Percentiles rank a stretch among this genome's conserved stretches.
Evolutionary conservation across 2,888 invertebrate genomes (phyloP).

Genomic region (Tanypteryx hageni): DNA sequence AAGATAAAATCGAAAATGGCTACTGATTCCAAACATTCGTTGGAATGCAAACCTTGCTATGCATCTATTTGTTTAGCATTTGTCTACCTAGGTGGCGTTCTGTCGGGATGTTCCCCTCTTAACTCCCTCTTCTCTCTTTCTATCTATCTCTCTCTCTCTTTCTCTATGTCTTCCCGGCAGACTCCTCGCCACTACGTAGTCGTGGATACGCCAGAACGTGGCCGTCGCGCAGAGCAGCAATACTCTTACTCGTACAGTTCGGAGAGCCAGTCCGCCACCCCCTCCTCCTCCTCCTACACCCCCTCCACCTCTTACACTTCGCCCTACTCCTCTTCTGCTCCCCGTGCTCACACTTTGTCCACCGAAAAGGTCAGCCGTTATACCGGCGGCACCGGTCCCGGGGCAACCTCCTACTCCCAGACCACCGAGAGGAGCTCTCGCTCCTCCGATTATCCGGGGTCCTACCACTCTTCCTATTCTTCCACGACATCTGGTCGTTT

Average conservation of each 20-base stretch:
- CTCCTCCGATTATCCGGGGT: constrained; percentile 82
- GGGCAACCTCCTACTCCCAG: constrained; percentile 81
- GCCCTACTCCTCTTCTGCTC: constrained; percentile 79
- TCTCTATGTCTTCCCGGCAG: constrained; percentile 74
- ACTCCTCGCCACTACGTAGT: constrained; percentile 93
- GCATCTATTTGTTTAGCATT: too few species aligned
- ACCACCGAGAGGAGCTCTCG: constrained; percentile 76
- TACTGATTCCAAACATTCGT: too few species aligned
- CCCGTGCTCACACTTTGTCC: constrained; percentile 78
- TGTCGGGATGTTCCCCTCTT: neutral
- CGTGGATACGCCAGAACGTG: constrained; percentile 84
- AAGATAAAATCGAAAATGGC: too few species aligned
- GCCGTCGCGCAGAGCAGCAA: constrained; percentile 86
- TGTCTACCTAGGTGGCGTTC: neutral
- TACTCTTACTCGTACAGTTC: constrained; percentile 90
- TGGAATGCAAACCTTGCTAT: too few species aligned
- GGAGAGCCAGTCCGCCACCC: constrained; percentile 78
- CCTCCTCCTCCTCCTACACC: constrained; percentile 75
- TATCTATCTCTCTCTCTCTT: neutral
- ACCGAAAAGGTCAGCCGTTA: constrained; percentile 82
- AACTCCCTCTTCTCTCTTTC: neutral
- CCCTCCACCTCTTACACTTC: constrained; percentile 74
- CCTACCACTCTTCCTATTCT: constrained; percentile 87
- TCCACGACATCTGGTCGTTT: constrained; percentile 87
- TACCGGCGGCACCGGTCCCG: constrained; percentile 83